Base-by-base conservation (phyloP, 2,888 invertebrate genomes). In the Sesia apiformis region DNA sequence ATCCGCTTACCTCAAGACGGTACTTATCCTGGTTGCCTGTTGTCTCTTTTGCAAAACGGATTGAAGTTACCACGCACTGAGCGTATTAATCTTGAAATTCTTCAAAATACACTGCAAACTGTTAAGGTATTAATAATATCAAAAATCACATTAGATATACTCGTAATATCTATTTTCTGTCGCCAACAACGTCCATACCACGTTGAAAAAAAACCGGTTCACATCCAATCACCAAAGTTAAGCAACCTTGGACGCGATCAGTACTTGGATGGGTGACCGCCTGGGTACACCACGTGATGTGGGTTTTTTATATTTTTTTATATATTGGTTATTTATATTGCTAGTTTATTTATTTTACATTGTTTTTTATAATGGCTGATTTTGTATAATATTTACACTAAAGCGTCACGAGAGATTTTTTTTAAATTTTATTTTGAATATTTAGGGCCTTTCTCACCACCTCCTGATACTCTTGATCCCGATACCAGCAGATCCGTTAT, bases 11-110 rank as follows among this genome's bases (percentile, higher is more conserved):
- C 83, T 0, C 67, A 70, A 41, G 83, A 89, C 54, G 88, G 87
- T 4, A 80, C 81, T 0, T 89, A 88, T 59, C 90, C 90, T 0
- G 88, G 86, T 23, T 61, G 76, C 23, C 58, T 90, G 52, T 70
- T 88, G 7, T 70, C 81, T 0, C 56, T 86, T 49, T 61, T 90
- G 46, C 78, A 80, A 54, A 65, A 66, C 0, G 86, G 86, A 0
- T 67, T 90, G 0, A 61, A 65, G n/a, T 58, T 84, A 46, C 62
- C 72, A 6, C 59, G 85, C 3, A 56, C 60, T 3, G 68, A 74
- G 0, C 66, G 90, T n/a, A 64, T 74, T 2, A 73, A 77, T 52
- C 63, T 90, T 1, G 38, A 50, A 5, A 50, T 23, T 39, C 5
- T 50, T 7, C 50, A 50, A 6, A 5, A 6, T 6, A 74, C 74